These are phyloP conservation scores for Archaeoteleia sp. DNA, from an alignment of 2,888 invertebrate genomes.

Conservation along the genomic window DNA sequence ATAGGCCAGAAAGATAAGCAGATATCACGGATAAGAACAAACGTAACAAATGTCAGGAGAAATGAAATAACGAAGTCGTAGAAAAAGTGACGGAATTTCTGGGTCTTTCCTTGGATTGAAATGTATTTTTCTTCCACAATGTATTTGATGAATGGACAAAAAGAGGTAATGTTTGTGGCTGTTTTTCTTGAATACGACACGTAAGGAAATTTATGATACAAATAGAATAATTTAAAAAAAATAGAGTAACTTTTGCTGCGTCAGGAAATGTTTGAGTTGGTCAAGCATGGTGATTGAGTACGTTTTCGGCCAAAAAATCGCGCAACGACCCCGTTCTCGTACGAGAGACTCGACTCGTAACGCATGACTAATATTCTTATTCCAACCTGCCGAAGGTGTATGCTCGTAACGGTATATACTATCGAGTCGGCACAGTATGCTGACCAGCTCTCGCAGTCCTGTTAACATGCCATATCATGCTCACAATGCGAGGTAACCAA, in stretches of 20 bases:
- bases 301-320: constrained; percentile 1
- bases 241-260: no score
- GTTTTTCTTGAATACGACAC: no score
- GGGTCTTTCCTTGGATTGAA: no score
- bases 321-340: constrained; percentile 8
- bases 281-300: neutral
- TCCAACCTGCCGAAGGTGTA: constrained; percentile 13
- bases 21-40: neutral
- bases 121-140: no score
- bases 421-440: constrained; percentile 7
- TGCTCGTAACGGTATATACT: constrained; percentile 7
- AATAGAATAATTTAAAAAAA: no score
- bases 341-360: constrained; percentile 1
- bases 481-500: no score
- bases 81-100: no score
- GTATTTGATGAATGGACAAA: no score
- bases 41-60: constrained; percentile 1
- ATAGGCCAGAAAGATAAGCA: neutral
- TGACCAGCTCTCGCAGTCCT: constrained; percentile 3
- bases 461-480: constrained; percentile 3
- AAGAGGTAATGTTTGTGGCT: no score
- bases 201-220: no score
- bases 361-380: constrained; percentile 12
- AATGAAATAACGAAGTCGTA: constrained; percentile 1
- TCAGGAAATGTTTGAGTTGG: neutral